These are phyloP conservation scores for Anseranas semipalmata DNA, from an alignment of 2,113 vertebrate genomes.

Conservation along the genomic window DNA sequence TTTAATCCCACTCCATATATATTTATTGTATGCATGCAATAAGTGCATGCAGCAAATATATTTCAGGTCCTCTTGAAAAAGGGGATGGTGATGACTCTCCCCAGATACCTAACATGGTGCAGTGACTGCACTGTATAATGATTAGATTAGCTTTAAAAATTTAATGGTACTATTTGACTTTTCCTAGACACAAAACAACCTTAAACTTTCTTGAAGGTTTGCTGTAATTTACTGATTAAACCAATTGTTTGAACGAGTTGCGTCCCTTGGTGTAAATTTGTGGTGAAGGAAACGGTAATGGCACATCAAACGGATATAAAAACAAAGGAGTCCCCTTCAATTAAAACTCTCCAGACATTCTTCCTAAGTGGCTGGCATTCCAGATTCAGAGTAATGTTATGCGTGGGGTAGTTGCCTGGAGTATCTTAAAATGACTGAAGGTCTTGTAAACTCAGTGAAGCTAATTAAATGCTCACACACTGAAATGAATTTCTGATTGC, in stretches of 20 bases:
- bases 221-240: constrained; percentile 75
- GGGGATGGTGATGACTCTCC: neutral
- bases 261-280: constrained; percentile 57
- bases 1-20: constrained; percentile 16
- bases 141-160: constrained; percentile 72
- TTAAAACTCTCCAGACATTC: constrained; percentile 71
- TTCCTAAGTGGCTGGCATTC: constrained; percentile 57
- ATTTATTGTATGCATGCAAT: neutral
- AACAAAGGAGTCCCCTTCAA: constrained; percentile 74
- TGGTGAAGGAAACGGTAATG: constrained; percentile 65
- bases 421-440: constrained; percentile 72
- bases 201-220: constrained; percentile 73
- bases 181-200: constrained; percentile 60
- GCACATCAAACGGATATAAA: constrained; percentile 71
- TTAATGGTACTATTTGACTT: constrained; percentile 68
- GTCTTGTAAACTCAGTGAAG: constrained; percentile 65
- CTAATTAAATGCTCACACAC: constrained; percentile 76
- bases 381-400: constrained; percentile 53
- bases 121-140: constrained; percentile 30
- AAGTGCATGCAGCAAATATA: neutral
- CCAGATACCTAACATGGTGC: neutral
- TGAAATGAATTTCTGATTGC: constrained; percentile 72
- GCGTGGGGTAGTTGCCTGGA: constrained; percentile 36
- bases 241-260: constrained; percentile 69
- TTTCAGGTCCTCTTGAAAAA: constrained; percentile 30